phyloP scores from a whole-genome alignment of 2,888 invertebrate genomes.

The Bellardia pandia region DNA sequence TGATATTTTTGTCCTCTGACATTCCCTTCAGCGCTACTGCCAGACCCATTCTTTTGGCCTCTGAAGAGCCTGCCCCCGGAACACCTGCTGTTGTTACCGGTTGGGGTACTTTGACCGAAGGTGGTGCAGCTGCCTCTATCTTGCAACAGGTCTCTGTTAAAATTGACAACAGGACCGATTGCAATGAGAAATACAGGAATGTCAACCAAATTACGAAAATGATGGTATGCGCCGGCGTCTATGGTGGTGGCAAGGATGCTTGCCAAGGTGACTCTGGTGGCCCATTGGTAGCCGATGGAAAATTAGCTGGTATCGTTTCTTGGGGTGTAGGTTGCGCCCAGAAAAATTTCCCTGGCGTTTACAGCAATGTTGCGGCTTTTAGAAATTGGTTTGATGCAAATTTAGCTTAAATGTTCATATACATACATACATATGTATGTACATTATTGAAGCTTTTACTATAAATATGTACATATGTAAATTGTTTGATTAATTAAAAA shows the following conservation, averaged over 20 bases:
- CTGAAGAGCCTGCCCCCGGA: constrained; percentile 78
- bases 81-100: constrained; percentile 77
- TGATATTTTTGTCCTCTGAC: constrained; percentile 55
- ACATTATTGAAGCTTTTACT: not conserved
- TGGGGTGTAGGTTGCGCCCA: constrained; percentile 80
- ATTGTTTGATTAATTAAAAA: not conserved
- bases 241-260: constrained; percentile 81
- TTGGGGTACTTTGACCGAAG: constrained; percentile 78
- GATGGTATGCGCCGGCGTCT: constrained; percentile 80
- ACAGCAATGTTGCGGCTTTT: constrained; percentile 57
- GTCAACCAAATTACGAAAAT: constrained; percentile 73
- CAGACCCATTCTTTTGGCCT: constrained; percentile 86
- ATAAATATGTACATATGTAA: not conserved
- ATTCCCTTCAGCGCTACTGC: constrained; percentile 77
- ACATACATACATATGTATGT: too few species aligned
- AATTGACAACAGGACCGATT: constrained; percentile 75
- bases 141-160: constrained; percentile 78
- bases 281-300: constrained; percentile 77
- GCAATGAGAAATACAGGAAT: constrained; percentile 75
- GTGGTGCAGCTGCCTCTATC: constrained; percentile 69
- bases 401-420: constrained; percentile 5
- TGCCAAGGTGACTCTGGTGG: constrained; percentile 83
- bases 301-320: constrained; percentile 80
- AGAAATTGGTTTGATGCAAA: constrained; percentile 56
- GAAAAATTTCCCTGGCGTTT: constrained; percentile 61